Evolutionary conservation across 2,888 invertebrate species (phyloP), one percentile per base, ranked within the genome.

Genomic region (Dicycla oo): DNA sequence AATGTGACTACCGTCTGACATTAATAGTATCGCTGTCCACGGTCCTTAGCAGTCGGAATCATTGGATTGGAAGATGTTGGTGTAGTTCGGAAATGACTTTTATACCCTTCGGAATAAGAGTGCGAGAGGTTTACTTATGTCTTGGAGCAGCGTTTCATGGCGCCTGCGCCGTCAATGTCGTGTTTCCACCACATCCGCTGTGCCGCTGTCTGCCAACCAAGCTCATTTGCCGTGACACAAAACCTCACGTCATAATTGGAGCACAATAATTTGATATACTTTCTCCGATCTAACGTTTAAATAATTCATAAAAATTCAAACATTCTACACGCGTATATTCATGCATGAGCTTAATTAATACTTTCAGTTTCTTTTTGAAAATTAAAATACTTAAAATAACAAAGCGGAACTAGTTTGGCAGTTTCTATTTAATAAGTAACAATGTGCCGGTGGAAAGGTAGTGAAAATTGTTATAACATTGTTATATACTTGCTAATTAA

Each of bases 261-360:
- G 92, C 93, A 94, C 88, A 94, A 93, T 94, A 92, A 94, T 93
- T 93, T 91, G 90, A 91, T 89, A 89, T 90, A 94, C 94, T 94
- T 94, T 94, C 94, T 90, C 94, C 88, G 79, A 88, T 89, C 82
- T 80, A 85, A 89, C 87, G 83, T 89, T 89, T 88, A 90, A 92
- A 89, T 90, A 91, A 92, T 92, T 91, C 92, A 90, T 91, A 91
- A 91, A 90, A 92, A 88, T 90, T 86, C 85, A 89, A 89, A 90
- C 89, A 88, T 88, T 89, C 79, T 83, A 84, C 75, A 72, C 69
- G 78, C 79, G 69, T 83, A 87, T 85, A 84, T 82, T 81, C 83
- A 86, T 88, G 87, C 76, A 81, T 82, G 84, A 76, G 75, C 83
- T 88, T 92, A 92, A 92, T 93, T 92, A 90, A 86, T 87, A 92